Evolutionary conservation across 1,140 invertebrate genomes (phyloP).

Genomic region (Thrips palmi): DNA sequence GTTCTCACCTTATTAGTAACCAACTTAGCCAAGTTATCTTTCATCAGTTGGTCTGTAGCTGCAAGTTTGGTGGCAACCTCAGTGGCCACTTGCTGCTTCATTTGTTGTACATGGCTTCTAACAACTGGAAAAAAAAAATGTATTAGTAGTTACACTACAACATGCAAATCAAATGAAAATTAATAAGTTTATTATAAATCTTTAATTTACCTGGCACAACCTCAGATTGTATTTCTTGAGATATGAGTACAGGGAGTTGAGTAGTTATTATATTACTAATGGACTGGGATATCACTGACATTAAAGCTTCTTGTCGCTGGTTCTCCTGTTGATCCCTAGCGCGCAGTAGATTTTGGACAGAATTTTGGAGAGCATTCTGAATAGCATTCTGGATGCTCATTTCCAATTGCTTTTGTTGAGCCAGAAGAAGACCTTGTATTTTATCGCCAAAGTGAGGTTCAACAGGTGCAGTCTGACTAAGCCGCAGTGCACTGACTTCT

Average conservation of each 20-base stretch:
- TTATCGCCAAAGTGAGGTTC: neutral
- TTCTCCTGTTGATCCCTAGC: slow-evolving; percentile 9
- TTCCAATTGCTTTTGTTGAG: slow-evolving; percentile 12
- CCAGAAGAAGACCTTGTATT: no score
- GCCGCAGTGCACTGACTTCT: slow-evolving; percentile 10
- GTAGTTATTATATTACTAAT: slow-evolving; percentile 18
- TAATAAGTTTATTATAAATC: neutral
- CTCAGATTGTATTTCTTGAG: slow-evolving; percentile 11
- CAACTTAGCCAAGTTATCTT: slow-evolving; percentile 59
- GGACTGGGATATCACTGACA: slow-evolving; percentile 18
- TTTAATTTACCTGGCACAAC: slow-evolving; percentile 9
- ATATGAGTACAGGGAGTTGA: slow-evolving; percentile 19
- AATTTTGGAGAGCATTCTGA: no score
- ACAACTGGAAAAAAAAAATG: slow-evolving; percentile 28
- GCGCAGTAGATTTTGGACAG: no score
- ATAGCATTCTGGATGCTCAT: no score
- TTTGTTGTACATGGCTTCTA: slow-evolving; percentile 37
- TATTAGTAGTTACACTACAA: neutral
- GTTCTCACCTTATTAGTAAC: slow-evolving; percentile 50
- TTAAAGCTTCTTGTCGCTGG: slow-evolving; percentile 15
- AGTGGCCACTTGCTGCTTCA: slow-evolving; percentile 44
- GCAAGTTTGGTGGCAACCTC: slow-evolving; percentile 49
- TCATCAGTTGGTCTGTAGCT: slow-evolving; percentile 48
- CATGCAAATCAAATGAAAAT: neutral
- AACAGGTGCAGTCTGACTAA: neutral